Percentiles rank a stretch among this genome's conserved stretches.
These are phyloP conservation scores for Drosophila sp. DNA, from an alignment of 1,140 invertebrate genomes.

Conservation along the genomic window DNA sequence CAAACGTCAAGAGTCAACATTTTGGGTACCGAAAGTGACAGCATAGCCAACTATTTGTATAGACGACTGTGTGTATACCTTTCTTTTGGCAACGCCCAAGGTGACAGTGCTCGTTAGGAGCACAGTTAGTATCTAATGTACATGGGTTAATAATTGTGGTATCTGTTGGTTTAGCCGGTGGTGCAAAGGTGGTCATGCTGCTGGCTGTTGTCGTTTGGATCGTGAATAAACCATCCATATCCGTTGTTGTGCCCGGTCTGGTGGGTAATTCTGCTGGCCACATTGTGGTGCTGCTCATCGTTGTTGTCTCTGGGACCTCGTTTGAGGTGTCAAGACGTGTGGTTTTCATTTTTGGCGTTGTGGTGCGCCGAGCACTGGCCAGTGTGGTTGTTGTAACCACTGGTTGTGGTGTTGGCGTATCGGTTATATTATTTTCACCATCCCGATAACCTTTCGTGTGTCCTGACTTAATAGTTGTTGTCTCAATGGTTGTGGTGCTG, in stretches of 20 bases:
- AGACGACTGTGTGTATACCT: slow-evolving; percentile 79
- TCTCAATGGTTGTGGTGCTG: slow-evolving; percentile 37
- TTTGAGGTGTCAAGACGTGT: slow-evolving; percentile 80
- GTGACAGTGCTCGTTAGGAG: slow-evolving; percentile 86
- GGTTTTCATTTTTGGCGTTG: slow-evolving; percentile 79
- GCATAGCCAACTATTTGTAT: slow-evolving; percentile 30
- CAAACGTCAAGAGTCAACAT: neutral
- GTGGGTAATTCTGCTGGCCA: slow-evolving; percentile 81
- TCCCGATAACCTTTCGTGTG: slow-evolving; percentile 77
- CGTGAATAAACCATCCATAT: slow-evolving; percentile 52
- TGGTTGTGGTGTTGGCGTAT: slow-evolving; percentile 62
- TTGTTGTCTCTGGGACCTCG: slow-evolving; percentile 69
- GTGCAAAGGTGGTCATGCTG: slow-evolving; percentile 36
- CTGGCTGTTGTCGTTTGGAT: slow-evolving; percentile 40
- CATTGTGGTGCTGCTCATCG: slow-evolving; percentile 49
- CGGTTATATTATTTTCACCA: slow-evolving; percentile 84
- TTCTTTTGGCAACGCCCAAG: slow-evolving; percentile 86
- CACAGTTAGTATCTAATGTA: slow-evolving; percentile 85
- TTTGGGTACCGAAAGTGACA: slow-evolving; percentile 49
- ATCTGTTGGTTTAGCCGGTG: slow-evolving; percentile 50
- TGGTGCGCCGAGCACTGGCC: slow-evolving; percentile 56
- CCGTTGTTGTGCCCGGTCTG: slow-evolving; percentile 71
- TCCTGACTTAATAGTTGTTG: slow-evolving; percentile 73
- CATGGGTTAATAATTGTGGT: slow-evolving; percentile 83
- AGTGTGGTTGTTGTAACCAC: slow-evolving; percentile 60